Conservation (phyloP, 53 echinoderm and acorn worm species). For the Apostichopus leukothele region DNA sequence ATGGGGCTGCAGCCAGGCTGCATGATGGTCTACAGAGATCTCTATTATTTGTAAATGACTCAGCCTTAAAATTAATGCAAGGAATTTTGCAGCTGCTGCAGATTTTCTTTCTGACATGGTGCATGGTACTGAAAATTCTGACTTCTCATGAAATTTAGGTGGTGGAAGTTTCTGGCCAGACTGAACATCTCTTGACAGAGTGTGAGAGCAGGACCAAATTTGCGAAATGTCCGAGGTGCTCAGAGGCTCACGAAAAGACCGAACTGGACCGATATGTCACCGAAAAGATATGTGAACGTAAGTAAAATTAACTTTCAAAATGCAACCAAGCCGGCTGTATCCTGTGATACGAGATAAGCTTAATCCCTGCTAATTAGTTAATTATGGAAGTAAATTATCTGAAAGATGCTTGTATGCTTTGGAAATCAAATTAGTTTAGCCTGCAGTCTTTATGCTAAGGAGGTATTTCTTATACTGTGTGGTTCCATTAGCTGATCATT, state of each 20-base stretch:
- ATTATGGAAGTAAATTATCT: too few species aligned
- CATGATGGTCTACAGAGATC: too few species aligned
- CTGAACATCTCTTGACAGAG: constrained; percentile 84
- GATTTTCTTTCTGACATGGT: background rate
- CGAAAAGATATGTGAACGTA: constrained; percentile 90
- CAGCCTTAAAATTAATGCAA: too few species aligned
- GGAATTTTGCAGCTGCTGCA: background rate
- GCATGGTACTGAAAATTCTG: background rate
- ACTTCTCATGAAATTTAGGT: constrained; percentile 54
- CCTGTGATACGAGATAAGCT: too few species aligned
- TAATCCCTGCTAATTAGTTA: too few species aligned
- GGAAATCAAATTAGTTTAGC: too few species aligned
- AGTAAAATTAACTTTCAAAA: constrained; percentile 25
- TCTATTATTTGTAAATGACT: too few species aligned
- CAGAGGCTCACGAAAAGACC: constrained; percentile 74
- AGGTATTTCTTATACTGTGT: too few species aligned
- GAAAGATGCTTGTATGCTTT: too few species aligned
- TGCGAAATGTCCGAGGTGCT: constrained; percentile 89
- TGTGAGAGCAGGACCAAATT: constrained; percentile 77
- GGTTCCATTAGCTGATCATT: too few species aligned
- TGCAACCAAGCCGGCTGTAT: too few species aligned
- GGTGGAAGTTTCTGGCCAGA: constrained; percentile 81
- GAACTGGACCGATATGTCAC: constrained; percentile 79
- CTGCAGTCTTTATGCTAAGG: too few species aligned
- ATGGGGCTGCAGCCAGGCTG: background rate